Base-by-base conservation (phyloP, 2,113 vertebrate genomes). In the Microtus pennsylvanicus region DNA sequence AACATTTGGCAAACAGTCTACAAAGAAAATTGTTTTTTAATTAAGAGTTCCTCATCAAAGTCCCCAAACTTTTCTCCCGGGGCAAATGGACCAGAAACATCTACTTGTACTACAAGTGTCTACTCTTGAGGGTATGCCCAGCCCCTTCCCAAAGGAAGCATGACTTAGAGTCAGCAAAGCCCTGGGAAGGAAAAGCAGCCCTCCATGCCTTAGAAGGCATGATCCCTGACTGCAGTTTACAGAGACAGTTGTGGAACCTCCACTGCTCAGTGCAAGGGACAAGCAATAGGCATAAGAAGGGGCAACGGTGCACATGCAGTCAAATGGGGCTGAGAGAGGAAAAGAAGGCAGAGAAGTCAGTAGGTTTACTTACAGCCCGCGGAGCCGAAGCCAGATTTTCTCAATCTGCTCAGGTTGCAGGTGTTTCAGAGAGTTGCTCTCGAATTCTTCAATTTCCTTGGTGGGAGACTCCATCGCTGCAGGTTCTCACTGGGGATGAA, bases 381-480 rank as follows among this genome's bases (percentile, higher is more conserved):
- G 99, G 94, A 99, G 99, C 85, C 99, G 98, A 91, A 99, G 99
- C 99, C 99, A 99, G 97, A 99, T 99, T 98, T 99, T 99, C 98
- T 99, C 99, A 77, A 99, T 99, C 98, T 99, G 99, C 93, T 99
- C 99, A 0, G 99, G 99, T 96, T 99, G 99, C 28, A 99, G 99
- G 97, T 99, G 99, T 98, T 99, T 99, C 97, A 99, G 99, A 87
- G 99, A 99, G 96, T 99, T 99, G 99, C 99, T 99, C 98, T 99
- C 99, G 98, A 99, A 99, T 99, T 99, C 99, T 99, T 99, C 99
- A 3, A 99, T 99, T 97, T 99, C 99, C 98, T 99, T 99, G 93
- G 99, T 99, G 0, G 99, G 99, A 61, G 99, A 99, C 98, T 99
- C 99, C 99, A 99, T 99, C 95, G 98, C 98, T 98, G 97, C 96